Conservation (phyloP, 30 jellyfish, hydroid and myxozoan genomes). For the Aurelia aurita complex sp. Pacific region DNA sequence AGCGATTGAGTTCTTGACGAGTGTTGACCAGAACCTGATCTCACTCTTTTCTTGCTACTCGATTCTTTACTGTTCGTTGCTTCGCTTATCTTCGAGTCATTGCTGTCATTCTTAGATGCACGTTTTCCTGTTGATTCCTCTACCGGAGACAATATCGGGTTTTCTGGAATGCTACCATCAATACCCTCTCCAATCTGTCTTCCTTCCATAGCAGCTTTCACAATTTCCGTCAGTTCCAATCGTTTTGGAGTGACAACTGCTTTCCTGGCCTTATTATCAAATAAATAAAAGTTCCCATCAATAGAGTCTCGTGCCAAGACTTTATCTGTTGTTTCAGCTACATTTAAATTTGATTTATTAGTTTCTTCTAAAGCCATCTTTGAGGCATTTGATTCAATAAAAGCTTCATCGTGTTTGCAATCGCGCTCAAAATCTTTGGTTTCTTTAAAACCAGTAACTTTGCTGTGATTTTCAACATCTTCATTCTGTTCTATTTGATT, state of each 20-base stretch:
- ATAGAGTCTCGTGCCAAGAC: slow-evolving; percentile 26
- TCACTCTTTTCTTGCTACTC: slow-evolving; percentile 24
- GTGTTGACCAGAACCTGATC: slow-evolving; percentile 54
- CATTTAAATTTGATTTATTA: too few relatives aligned
- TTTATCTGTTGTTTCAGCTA: not conserved
- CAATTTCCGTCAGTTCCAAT: too few relatives aligned
- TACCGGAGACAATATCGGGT: slow-evolving; percentile 28
- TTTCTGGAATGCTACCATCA: slow-evolving; percentile 15
- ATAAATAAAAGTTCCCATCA: not conserved
- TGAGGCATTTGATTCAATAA: too few relatives aligned
- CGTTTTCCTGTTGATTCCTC: slow-evolving; percentile 5
- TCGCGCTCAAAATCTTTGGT: too few relatives aligned
- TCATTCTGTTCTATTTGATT: too few relatives aligned
- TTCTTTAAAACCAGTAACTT: too few relatives aligned
- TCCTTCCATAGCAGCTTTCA: too few relatives aligned
- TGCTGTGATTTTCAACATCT: too few relatives aligned
- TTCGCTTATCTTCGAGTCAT: slow-evolving; percentile 61
- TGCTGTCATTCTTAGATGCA: slow-evolving; percentile 24
- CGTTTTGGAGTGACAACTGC: too few relatives aligned
- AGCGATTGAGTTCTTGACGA: slow-evolving; percentile 48
- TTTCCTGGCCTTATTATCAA: too few relatives aligned
- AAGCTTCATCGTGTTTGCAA: too few relatives aligned
- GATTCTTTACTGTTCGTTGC: slow-evolving; percentile 62
- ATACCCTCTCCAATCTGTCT: not conserved
- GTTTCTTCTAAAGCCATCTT: too few relatives aligned